Evolutionary conservation across 2,797 vertebrate genomes (phyloP), one percentile per base, ranked within the genome.

Genomic region (Bufotes viridis): DNA sequence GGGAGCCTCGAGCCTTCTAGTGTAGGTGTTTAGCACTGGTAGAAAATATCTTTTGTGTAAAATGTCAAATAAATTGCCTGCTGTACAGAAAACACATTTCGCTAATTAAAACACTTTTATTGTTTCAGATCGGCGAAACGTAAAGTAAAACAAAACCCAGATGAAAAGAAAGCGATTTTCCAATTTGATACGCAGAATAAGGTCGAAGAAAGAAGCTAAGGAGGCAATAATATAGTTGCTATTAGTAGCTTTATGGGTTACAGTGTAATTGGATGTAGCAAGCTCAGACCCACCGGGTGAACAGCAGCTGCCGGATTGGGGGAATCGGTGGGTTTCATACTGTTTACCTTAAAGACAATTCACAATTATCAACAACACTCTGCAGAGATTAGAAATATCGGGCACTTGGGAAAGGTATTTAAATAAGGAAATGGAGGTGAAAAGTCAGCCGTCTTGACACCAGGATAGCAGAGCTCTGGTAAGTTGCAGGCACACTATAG

Each of bases 281-380:
- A 0, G 82, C 91, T 94, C 93, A 93, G 94, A 93, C 93, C 93
- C 89, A 90, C 87, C 55, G 93, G 42, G 87, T 51, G 92, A 93
- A 91, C 91, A 93, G 93, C 93, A 93, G 93, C 94, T 91, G 93
- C 92, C 26, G 93, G 92, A 93, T 91, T 14, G 58, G 34, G 55
- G n/a, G 58, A 60, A 78, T 78, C 22, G 74, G 74, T 78, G 74
- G 93, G 92, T 95, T 94, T 94, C 94, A 95, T 93, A 94, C 93
- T 95, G 94, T 95, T 96, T 95, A 96, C 94, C 94, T 94, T 95
- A 95, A 94, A 95, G 94, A 93, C 94, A 94, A 94, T 91, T 94
- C 95, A 95, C 94, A 94, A 94, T 95, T 93, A 95, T 93, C 94
- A 95, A 94, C 94, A 94, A 94, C 93, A 93, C 93, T 93, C 94